Conservation (phyloP, 2,888 invertebrate genomes). For the Phortica magna region DNA sequence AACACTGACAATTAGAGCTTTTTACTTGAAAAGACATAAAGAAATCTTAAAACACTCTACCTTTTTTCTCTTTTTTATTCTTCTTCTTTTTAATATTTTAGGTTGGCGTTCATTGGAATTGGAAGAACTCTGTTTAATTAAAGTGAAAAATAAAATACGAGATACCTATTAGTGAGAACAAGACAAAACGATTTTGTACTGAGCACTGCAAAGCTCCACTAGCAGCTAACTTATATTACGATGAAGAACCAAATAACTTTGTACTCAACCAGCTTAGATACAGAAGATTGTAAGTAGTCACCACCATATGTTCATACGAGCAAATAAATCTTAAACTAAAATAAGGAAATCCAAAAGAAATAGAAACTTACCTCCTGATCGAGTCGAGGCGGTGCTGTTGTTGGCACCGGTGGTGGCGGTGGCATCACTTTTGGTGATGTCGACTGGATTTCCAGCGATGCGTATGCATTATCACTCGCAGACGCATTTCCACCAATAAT, state of each 20-base stretch:
- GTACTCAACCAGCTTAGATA: neutral
- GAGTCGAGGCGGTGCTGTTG: slow-evolving; percentile 79
- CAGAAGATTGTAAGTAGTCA: neutral
- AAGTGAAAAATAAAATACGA: neutral
- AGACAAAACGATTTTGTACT: too few relatives aligned
- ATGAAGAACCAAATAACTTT: neutral
- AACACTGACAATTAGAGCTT: too few relatives aligned
- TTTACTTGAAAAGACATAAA: too few relatives aligned
- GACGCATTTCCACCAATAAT: slow-evolving; percentile 51
- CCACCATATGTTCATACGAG: slow-evolving; percentile 13
- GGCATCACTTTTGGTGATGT: slow-evolving; percentile 79
- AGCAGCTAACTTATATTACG: neutral
- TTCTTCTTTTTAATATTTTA: neutral
- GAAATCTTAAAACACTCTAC: too few relatives aligned
- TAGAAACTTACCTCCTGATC: slow-evolving; percentile 81
- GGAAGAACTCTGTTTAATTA: neutral
- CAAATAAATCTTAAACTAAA: neutral
- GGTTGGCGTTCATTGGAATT: neutral
- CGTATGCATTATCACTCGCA: neutral
- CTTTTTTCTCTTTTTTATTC: neutral
- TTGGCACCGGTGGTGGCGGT: slow-evolving; percentile 75
- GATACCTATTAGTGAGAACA: too few relatives aligned
- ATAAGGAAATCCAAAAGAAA: slow-evolving; percentile 30
- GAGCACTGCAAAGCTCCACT: neutral
- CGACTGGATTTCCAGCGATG: slow-evolving; percentile 53